Percentiles rank a stretch among this genome's conserved stretches.
Conservation (phyloP, 1,140 invertebrate genomes). For the Sitodiplosis mosellana region DNA sequence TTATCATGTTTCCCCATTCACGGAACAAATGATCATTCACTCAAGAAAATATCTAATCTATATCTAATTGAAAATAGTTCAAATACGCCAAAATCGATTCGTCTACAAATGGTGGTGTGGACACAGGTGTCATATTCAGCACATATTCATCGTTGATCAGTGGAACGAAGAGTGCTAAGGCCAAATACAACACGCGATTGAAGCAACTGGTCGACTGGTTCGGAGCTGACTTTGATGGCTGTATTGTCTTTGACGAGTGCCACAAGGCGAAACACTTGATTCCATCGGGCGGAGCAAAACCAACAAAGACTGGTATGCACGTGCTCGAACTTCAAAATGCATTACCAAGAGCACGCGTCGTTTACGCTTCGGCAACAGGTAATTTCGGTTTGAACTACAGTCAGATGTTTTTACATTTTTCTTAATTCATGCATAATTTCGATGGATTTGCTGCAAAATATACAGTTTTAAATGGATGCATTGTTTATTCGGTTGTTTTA, state of each 20-base stretch:
- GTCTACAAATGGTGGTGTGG: conserved; percentile 77
- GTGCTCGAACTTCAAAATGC: conserved; percentile 92
- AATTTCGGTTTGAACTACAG: too few relatives aligned
- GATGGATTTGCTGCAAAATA: too few relatives aligned
- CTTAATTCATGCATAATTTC: too few relatives aligned
- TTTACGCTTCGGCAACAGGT: conserved; percentile 98
- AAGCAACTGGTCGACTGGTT: conserved; percentile 96
- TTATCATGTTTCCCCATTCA: conserved; percentile 85
- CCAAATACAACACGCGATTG: conserved; percentile 84
- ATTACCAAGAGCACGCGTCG: conserved; percentile 82
- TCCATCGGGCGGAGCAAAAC: conserved; percentile 90
- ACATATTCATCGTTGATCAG: conserved; percentile 97
- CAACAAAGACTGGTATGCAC: conserved; percentile 74
- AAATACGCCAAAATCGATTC: conserved; percentile 95
- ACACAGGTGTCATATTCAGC: conserved; percentile 92
- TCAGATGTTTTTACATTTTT: too few relatives aligned
- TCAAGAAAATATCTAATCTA: too few relatives aligned
- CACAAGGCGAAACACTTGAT: conserved; percentile 99
- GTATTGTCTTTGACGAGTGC: conserved; percentile 98
- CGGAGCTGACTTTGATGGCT: conserved; percentile 88
- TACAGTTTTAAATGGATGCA: too few relatives aligned
- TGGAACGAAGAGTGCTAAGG: conserved; percentile 73
- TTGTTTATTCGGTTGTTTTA: too few relatives aligned
- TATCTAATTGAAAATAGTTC: too few relatives aligned
- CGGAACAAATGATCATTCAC: too few relatives aligned